Evolutionary conservation across 2,797 vertebrate genomes (phyloP).

Genomic region (Peromyscus eremicus): DNA sequence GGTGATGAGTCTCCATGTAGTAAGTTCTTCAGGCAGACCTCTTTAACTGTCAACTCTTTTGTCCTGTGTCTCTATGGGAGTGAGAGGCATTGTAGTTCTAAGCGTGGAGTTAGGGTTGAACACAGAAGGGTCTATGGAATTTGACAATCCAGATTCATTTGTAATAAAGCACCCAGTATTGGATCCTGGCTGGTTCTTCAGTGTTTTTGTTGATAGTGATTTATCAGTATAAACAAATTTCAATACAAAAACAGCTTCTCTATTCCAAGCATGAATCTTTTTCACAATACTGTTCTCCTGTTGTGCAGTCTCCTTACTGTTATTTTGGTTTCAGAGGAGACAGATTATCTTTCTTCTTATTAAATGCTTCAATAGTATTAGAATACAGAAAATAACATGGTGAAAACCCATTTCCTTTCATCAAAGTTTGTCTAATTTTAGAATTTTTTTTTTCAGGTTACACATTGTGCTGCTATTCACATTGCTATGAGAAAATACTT

Average conservation of each 20-base stretch:
- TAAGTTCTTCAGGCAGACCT: not conserved
- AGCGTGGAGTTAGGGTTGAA: not conserved
- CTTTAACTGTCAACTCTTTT: constrained; percentile 6
- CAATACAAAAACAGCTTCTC: not conserved
- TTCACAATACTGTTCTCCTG: not conserved
- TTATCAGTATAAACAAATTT: not conserved
- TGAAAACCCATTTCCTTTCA: not conserved
- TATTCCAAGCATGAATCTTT: not conserved
- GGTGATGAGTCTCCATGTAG: not conserved
- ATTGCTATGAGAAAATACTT: not conserved
- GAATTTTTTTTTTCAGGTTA: not conserved
- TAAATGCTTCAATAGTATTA: not conserved
- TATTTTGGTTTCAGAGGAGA: not conserved
- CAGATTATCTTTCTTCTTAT: not conserved
- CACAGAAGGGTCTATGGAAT: not conserved
- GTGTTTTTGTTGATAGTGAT: not conserved
- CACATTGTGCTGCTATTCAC: not conserved
- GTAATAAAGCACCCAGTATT: not conserved
- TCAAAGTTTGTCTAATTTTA: not conserved
- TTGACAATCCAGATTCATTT: not conserved
- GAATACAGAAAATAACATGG: not conserved
- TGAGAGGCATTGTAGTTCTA: not conserved
- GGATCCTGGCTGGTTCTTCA: constrained; percentile 1
- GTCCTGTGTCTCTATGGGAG: not conserved
- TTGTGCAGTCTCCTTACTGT: not conserved